Evolutionary conservation across 2,797 vertebrate species (phyloP).

Genomic region (Anguilla obscura): DNA sequence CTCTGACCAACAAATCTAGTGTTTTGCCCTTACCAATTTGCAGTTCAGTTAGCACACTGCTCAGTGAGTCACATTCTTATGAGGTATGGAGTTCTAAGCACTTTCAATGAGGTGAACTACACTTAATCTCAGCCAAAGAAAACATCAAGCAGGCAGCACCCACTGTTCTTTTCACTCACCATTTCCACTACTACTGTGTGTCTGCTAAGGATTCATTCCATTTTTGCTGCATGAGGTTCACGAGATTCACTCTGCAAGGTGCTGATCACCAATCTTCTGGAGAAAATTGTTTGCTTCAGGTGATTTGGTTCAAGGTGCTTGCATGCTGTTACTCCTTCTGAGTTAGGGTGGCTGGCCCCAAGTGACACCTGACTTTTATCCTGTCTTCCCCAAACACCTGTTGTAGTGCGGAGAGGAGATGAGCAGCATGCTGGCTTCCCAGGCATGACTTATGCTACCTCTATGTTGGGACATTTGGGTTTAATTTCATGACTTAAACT

Average conservation of each 20-base stretch:
- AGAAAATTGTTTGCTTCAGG: constrained; percentile 43
- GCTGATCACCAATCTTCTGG: background rate
- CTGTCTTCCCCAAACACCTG: constrained; percentile 65
- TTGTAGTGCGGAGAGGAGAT: constrained; percentile 45
- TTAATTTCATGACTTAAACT: constrained; percentile 75
- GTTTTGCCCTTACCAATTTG: background rate
- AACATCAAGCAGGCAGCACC: background rate
- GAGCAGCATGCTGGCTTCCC: constrained; percentile 52
- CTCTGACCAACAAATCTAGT: background rate
- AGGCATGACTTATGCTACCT: constrained; percentile 53
- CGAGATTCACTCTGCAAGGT: background rate
- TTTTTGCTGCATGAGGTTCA: background rate
- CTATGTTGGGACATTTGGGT: constrained; percentile 72
- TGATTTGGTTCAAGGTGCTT: constrained; percentile 44
- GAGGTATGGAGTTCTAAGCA: background rate
- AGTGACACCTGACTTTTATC: constrained; percentile 55
- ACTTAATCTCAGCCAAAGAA: background rate
- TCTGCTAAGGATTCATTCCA: background rate
- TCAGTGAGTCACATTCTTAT: background rate
- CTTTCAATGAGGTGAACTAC: background rate
- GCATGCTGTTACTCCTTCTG: constrained; percentile 55
- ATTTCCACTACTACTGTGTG: background rate
- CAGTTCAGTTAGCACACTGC: background rate
- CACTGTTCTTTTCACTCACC: constrained; percentile 4
- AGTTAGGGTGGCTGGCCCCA: constrained; percentile 43